Percentiles rank a stretch among this genome's conserved stretches.
These are phyloP conservation scores for Calameuta pallipes DNA, from an alignment of 2,888 invertebrate genomes.

Conservation along the genomic window DNA sequence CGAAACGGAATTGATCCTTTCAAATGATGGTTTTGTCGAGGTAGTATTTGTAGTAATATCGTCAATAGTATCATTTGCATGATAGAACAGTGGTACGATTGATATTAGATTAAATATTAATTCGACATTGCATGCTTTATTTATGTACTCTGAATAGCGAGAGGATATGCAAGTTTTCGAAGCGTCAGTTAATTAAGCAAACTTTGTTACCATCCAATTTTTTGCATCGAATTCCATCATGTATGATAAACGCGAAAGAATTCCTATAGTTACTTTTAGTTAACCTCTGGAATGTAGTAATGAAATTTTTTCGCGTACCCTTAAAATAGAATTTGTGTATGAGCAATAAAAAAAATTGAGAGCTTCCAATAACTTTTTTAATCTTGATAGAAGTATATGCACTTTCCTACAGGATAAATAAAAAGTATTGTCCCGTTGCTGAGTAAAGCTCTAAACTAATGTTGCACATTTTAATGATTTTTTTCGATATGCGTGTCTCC, in stretches of 20 bases:
- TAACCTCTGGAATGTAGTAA: not conserved
- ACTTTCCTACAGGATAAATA: not conserved
- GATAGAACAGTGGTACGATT: not conserved
- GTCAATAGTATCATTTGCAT: not conserved
- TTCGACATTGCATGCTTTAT: conserved; percentile 26
- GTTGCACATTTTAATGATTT: not conserved
- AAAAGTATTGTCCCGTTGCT: not conserved
- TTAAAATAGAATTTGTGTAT: not conserved
- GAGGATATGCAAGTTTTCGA: conserved; percentile 19
- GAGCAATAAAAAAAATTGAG: not conserved
- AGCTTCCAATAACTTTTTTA: not conserved
- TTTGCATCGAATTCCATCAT: not conserved
- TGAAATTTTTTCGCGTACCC: not conserved
- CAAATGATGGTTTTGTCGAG: not conserved
- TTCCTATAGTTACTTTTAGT: not conserved
- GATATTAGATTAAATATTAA: not conserved
- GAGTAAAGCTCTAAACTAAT: not conserved
- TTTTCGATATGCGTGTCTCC: not conserved
- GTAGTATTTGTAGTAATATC: not conserved
- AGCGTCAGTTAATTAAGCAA: not conserved
- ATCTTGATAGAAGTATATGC: not conserved
- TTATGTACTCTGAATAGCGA: conserved; percentile 24
- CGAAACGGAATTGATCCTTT: not conserved
- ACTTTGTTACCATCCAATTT: not conserved
- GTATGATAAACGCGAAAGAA: not conserved